These are phyloP conservation scores for Tadarida brasiliensis DNA, from an alignment of 2,797 vertebrate genomes.

Conservation along the genomic window DNA sequence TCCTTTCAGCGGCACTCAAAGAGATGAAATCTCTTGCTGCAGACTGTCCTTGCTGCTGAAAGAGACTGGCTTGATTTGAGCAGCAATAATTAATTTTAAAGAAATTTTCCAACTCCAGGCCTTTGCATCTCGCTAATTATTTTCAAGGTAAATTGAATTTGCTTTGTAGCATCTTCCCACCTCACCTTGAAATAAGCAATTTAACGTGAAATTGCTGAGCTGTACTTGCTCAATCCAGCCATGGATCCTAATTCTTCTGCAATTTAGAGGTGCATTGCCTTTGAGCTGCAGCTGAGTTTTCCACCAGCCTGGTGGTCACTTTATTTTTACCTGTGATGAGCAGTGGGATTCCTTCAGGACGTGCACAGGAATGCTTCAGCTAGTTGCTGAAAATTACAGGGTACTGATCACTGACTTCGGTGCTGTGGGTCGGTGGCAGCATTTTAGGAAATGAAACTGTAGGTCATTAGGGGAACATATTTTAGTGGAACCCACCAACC, in stretches of 20 bases:
- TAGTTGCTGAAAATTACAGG: constrained; percentile 54
- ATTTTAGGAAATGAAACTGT: constrained; percentile 29
- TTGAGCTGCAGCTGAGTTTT: not conserved
- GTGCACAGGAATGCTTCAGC: not conserved
- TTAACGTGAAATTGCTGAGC: constrained; percentile 55
- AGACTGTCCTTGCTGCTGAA: not conserved
- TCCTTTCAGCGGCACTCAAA: not conserved
- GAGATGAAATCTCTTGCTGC: constrained; percentile 39
- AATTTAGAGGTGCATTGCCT: not conserved
- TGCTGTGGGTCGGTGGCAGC: not conserved
- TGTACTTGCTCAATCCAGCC: constrained; percentile 21
- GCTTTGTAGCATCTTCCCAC: constrained; percentile 35
- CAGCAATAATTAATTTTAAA: constrained; percentile 66
- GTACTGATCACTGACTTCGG: not conserved
- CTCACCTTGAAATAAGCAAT: constrained; percentile 32
- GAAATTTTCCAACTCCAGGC: constrained; percentile 67
- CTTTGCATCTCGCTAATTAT: constrained; percentile 76
- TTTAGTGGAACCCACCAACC: constrained; percentile 35
- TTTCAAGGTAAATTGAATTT: constrained; percentile 77
- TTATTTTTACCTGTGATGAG: not conserved
- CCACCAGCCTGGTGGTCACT: not conserved
- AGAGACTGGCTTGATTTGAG: constrained; percentile 44
- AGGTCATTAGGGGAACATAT: constrained; percentile 58
- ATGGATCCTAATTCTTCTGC: not conserved
- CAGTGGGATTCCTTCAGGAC: not conserved